Conservation (phyloP, 1,140 invertebrate genomes). For the Lucilia sericata region DNA sequence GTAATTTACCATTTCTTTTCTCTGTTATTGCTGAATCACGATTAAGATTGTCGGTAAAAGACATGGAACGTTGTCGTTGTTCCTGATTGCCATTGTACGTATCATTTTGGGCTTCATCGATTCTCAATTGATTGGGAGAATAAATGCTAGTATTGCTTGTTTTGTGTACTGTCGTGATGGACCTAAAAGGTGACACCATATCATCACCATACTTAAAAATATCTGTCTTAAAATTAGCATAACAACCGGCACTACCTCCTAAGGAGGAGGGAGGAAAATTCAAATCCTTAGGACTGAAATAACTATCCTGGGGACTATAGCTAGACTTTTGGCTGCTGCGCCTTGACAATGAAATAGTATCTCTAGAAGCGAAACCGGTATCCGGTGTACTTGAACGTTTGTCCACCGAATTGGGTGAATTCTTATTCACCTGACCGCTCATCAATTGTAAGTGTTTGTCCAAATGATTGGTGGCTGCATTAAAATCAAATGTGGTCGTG, state of each 20-base stretch:
- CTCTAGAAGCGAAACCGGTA: slow-evolving; percentile 65
- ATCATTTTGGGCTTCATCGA: background rate
- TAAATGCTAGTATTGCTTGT: slow-evolving; percentile 58
- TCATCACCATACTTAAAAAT: slow-evolving; percentile 40
- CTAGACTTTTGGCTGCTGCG: slow-evolving; percentile 66
- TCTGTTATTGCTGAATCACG: slow-evolving; percentile 52
- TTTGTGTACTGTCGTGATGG: slow-evolving; percentile 48
- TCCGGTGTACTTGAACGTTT: slow-evolving; percentile 66
- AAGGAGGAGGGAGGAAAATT: slow-evolving; percentile 1
- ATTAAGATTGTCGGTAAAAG: slow-evolving; percentile 66
- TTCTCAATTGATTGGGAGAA: slow-evolving; percentile 45
- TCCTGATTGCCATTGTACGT: slow-evolving; percentile 32
- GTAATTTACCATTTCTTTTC: slow-evolving; percentile 48
- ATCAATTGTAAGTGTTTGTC: slow-evolving; percentile 66
- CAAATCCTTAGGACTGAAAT: slow-evolving; percentile 59
- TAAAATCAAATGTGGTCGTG: slow-evolving; percentile 65
- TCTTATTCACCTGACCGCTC: slow-evolving; percentile 51
- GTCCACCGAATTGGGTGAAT: slow-evolving; percentile 51
- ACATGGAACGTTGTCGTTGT: slow-evolving; percentile 63
- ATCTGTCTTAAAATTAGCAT: slow-evolving; percentile 31
- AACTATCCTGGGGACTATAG: slow-evolving; percentile 66
- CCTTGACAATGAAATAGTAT: slow-evolving; percentile 64
- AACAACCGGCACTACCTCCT: background rate
- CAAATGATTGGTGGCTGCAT: slow-evolving; percentile 64
- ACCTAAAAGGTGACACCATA: slow-evolving; percentile 58